Evolutionary conservation across 1,140 invertebrate genomes (phyloP).

Genomic region (Drosophila repleta): DNA sequence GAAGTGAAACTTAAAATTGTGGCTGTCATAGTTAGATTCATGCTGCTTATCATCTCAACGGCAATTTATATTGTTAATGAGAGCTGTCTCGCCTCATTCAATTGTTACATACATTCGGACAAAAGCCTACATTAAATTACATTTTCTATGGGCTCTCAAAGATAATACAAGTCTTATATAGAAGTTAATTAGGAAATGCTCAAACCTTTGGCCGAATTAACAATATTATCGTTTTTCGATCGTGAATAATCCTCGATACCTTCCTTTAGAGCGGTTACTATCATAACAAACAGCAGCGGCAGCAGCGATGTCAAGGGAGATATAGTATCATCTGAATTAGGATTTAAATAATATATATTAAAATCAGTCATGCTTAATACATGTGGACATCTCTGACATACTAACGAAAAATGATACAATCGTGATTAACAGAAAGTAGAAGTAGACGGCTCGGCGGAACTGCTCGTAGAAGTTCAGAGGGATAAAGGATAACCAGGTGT

Average conservation of each 20-base stretch:
- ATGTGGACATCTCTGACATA: conserved; percentile 75
- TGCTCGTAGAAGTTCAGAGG: conserved; percentile 93
- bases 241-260: conserved; percentile 92
- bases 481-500: conserved; percentile 91
- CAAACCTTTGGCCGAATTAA: conserved; percentile 87
- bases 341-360: neutral
- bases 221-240: conserved; percentile 88
- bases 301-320: conserved; percentile 90
- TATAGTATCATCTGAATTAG: conserved; percentile 87
- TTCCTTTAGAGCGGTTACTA: conserved; percentile 91
- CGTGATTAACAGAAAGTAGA: conserved; percentile 91
- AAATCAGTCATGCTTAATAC: neutral
- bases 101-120: too few relatives aligned
- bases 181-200: neutral
- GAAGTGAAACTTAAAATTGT: too few relatives aligned
- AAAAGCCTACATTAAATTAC: too few relatives aligned
- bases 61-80: too few relatives aligned
- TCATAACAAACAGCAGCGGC: conserved; percentile 90
- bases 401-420: conserved; percentile 87
- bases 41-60: too few relatives aligned
- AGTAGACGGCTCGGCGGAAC: conserved; percentile 92
- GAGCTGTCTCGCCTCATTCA: too few relatives aligned
- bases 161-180: too few relatives aligned
- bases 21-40: too few relatives aligned
- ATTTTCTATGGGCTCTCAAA: too few relatives aligned